A percentile compares a stretch with the other conserved stretches of the same genome.
phyloP scores from a whole-genome alignment of 2,888 invertebrate genomes.

The Catocala fraxini region DNA sequence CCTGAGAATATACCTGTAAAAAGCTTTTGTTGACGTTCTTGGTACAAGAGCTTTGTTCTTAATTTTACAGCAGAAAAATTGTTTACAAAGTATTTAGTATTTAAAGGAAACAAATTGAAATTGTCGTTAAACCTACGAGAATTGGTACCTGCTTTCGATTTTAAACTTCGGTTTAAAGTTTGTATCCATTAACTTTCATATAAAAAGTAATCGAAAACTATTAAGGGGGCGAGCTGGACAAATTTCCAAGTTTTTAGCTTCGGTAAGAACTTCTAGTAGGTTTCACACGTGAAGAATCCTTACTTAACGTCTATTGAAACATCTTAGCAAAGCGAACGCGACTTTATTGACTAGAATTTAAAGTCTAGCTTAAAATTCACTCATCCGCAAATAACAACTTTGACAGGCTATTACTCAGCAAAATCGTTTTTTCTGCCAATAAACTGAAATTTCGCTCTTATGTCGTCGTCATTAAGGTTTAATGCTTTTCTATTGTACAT shows the following conservation, averaged over 20 bases:
- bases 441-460: constrained; percentile 26
- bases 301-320: constrained; percentile 6
- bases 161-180: neutral
- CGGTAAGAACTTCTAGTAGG: constrained; percentile 35
- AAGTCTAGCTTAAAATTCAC: constrained; percentile 5
- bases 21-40: no score
- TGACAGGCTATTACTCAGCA: constrained; percentile 31
- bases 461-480: constrained; percentile 14
- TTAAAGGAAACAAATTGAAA: no score
- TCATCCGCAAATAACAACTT: constrained; percentile 31
- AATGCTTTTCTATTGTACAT: neutral
- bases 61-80: neutral
- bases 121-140: no score
- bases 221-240: constrained; percentile 43
- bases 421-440: constrained; percentile 19
- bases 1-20: no score
- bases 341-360: constrained; percentile 13
- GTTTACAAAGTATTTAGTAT: no score
- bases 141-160: no score
- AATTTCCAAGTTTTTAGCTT: constrained; percentile 46
- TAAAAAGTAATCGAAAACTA: constrained; percentile 52
- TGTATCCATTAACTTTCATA: constrained; percentile 28
- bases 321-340: constrained; percentile 10
- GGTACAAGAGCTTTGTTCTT: neutral
- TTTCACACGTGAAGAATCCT: constrained; percentile 47